phyloP scores from a whole-genome alignment of 1,140 invertebrate species.

The Zaprionus ghesquierei region DNA sequence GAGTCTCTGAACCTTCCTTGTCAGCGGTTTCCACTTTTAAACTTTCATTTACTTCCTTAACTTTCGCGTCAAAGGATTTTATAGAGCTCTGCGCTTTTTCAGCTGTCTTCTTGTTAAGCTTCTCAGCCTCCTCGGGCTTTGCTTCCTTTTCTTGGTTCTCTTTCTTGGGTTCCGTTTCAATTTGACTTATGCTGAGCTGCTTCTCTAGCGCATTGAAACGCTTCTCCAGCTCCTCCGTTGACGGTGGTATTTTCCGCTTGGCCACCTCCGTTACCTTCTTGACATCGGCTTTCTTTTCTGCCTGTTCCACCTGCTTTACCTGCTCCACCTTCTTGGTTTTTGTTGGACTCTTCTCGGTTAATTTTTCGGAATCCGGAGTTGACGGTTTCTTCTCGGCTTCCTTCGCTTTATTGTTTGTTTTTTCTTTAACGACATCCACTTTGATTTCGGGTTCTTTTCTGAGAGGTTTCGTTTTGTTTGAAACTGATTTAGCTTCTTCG shows the following conservation, averaged over 20 bases:
- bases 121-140: not conserved
- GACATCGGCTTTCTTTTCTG: not conserved
- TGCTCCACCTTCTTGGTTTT: not conserved
- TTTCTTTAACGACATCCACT: not conserved
- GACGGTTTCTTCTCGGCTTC: not conserved
- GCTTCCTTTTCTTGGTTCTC: not conserved
- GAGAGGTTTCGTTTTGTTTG: not conserved
- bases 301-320: not conserved
- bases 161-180: constrained; percentile 29
- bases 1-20: not conserved
- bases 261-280: constrained; percentile 2
- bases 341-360: not conserved
- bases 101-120: not conserved
- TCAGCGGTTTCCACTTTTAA: constrained; percentile 3
- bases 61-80: constrained; percentile 50
- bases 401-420: not conserved
- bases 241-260: constrained; percentile 58
- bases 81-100: constrained; percentile 13
- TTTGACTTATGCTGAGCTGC: constrained; percentile 51
- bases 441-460: not conserved
- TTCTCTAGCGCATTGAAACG: constrained; percentile 74
- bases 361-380: not conserved
- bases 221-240: constrained; percentile 75
- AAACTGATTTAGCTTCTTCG: not conserved
- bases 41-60: constrained; percentile 27